Conservation (phyloP, 2,888 invertebrate genomes). For the Chloromyia formosa region DNA sequence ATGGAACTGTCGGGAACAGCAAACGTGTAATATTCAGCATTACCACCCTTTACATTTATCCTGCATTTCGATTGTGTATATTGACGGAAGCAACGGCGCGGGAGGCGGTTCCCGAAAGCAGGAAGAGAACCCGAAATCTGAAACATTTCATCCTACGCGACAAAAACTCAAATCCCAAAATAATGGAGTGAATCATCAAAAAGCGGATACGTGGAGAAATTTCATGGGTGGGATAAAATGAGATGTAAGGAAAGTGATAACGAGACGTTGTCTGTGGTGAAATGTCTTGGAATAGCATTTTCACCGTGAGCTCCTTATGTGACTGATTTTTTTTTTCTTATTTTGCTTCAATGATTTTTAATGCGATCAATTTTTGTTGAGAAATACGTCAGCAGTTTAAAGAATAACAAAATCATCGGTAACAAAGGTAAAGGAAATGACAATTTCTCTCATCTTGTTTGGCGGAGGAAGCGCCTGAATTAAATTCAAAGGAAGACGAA, state of each 20-base stretch:
- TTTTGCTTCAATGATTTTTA: constrained; percentile 5
- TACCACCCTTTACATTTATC: constrained; percentile 24
- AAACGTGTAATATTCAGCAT: constrained; percentile 1
- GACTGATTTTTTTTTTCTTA: too few species aligned
- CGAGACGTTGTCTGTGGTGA: background rate
- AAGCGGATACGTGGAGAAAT: constrained; percentile 20
- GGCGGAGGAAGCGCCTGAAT: too few species aligned
- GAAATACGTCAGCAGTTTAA: too few species aligned
- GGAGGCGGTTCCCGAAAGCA: background rate
- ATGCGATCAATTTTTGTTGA: background rate
- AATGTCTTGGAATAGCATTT: background rate
- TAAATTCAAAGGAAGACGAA: too few species aligned
- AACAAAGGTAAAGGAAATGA: too few species aligned
- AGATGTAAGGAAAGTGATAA: background rate
- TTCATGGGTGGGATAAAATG: constrained; percentile 15
- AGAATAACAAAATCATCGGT: too few species aligned
- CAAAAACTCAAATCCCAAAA: constrained; percentile 19
- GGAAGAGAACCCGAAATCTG: constrained; percentile 21
- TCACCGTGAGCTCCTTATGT: background rate
- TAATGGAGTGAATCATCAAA: constrained; percentile 34
- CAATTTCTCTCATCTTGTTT: too few species aligned
- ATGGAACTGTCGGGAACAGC: constrained; percentile 30
- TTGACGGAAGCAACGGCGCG: background rate
- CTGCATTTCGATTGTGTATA: constrained; percentile 8
- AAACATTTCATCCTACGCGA: constrained; percentile 17